Evolutionary conservation across 2,113 vertebrate species (phyloP).

Genomic region (Gobio gobio): DNA sequence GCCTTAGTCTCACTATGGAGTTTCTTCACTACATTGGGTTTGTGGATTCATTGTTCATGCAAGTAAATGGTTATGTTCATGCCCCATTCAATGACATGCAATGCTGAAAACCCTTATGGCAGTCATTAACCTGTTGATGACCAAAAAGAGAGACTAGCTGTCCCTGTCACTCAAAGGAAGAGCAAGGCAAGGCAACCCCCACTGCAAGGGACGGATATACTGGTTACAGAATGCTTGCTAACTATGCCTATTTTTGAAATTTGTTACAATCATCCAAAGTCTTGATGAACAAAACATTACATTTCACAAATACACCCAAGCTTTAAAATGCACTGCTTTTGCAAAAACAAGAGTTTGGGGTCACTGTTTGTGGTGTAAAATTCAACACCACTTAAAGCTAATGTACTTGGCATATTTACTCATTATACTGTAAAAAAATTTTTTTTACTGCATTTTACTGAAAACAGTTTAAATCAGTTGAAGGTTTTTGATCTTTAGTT

Average conservation of each 20-base stretch:
- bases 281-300: neutral
- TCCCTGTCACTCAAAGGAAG: conserved; percentile 70
- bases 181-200: conserved; percentile 47
- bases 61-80: conserved; percentile 3
- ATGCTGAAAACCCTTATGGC: conserved; percentile 39
- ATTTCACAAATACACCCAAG: neutral
- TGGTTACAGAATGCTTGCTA: conserved; percentile 39
- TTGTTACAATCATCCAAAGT: conserved; percentile 5
- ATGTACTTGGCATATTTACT: neutral
- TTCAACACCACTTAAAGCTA: neutral
- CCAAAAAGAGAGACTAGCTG: conserved; percentile 68
- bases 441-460: no score
- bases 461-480: neutral
- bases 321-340: neutral
- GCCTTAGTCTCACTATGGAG: neutral
- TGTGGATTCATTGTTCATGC: neutral
- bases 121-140: conserved; percentile 59
- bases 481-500: neutral
- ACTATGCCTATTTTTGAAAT: conserved; percentile 30
- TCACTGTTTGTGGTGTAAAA: neutral
- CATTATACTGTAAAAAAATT: neutral
- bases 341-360: neutral
- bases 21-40: neutral
- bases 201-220: conserved; percentile 52
- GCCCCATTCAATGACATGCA: neutral